These are phyloP conservation scores for Polietes domitor DNA, from an alignment of 2,888 invertebrate species.

Conservation along the genomic window DNA sequence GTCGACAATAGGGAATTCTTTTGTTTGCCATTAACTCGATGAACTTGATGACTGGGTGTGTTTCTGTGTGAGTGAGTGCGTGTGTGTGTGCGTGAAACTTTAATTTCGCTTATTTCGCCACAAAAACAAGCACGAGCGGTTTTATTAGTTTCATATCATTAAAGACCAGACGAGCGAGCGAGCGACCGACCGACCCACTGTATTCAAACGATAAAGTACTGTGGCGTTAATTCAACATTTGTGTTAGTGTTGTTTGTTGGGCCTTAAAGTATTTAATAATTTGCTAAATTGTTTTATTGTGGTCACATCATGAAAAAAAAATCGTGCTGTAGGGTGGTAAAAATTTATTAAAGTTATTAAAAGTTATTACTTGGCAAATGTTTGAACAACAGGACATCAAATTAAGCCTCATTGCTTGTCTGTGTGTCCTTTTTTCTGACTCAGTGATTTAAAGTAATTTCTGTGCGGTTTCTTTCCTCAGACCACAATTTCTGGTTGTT, in stretches of 20 bases:
- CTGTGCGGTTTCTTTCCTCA: background rate
- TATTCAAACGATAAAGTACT: background rate
- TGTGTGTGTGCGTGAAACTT: slow-evolving; percentile 12
- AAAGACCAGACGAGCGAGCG: background rate
- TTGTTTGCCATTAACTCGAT: slow-evolving; percentile 56
- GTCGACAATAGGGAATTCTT: slow-evolving; percentile 46
- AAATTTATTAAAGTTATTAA: slow-evolving; percentile 33
- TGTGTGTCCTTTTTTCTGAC: background rate
- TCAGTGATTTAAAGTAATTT: slow-evolving; percentile 1
- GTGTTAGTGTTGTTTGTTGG: background rate
- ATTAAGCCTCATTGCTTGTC: slow-evolving; percentile 8
- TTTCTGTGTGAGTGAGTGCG: background rate
- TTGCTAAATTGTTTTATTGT: slow-evolving; percentile 30
- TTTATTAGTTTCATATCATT: slow-evolving; percentile 2
- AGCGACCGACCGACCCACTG: too few relatives aligned
- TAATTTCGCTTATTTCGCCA: slow-evolving; percentile 44
- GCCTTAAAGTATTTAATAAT: slow-evolving; percentile 23
- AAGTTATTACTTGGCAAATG: slow-evolving; percentile 28
- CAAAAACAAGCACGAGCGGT: background rate
- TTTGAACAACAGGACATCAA: background rate
- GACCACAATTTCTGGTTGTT: slow-evolving; percentile 45
- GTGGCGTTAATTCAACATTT: background rate
- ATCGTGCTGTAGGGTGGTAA: background rate
- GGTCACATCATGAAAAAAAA: background rate
- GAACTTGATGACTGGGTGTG: slow-evolving; percentile 34